phyloP scores from a whole-genome alignment of 2,797 vertebrate genomes.

The Crenichthys baileyi region DNA sequence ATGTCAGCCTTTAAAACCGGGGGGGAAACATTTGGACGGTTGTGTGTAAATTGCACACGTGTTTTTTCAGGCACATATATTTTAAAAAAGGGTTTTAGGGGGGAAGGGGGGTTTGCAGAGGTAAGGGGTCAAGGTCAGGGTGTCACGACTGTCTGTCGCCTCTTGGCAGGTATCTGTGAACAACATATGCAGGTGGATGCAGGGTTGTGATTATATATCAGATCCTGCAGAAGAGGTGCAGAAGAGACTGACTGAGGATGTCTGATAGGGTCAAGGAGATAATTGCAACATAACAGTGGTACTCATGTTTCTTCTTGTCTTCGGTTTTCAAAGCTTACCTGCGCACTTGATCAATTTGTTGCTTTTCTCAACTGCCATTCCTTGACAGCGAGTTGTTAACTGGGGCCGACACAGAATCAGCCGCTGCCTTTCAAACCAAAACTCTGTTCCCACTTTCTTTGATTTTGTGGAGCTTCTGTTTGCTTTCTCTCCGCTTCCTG shows the following conservation, averaged over 20 bases:
- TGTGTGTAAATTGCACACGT: slow-evolving; percentile 26
- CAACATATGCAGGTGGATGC: background rate
- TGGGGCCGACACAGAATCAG: slow-evolving; percentile 31
- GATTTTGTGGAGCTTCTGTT: slow-evolving; percentile 57
- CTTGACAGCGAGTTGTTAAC: slow-evolving; percentile 54
- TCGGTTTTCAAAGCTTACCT: slow-evolving; percentile 29
- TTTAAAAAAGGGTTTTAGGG: slow-evolving; percentile 54
- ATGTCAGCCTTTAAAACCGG: slow-evolving; percentile 64
- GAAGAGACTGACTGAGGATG: slow-evolving; percentile 7
- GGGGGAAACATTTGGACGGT: slow-evolving; percentile 45
- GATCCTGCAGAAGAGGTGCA: slow-evolving; percentile 35
- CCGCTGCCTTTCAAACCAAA: slow-evolving; percentile 51
- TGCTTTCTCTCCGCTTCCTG: slow-evolving; percentile 50
- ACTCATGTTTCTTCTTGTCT: background rate
- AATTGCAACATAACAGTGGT: slow-evolving; percentile 1
- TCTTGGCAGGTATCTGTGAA: background rate
- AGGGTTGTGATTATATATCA: slow-evolving; percentile 43
- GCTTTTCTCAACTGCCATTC: slow-evolving; percentile 51
- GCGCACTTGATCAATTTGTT: slow-evolving; percentile 26
- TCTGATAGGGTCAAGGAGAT: slow-evolving; percentile 10
- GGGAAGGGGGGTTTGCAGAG: slow-evolving; percentile 62
- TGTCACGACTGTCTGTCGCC: slow-evolving; percentile 59
- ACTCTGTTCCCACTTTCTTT: slow-evolving; percentile 50
- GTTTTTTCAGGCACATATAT: slow-evolving; percentile 56
- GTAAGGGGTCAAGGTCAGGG: slow-evolving; percentile 51